Evolutionary conservation across 2,888 invertebrate genomes (phyloP).

Genomic region (Acrobasis consociella): DNA sequence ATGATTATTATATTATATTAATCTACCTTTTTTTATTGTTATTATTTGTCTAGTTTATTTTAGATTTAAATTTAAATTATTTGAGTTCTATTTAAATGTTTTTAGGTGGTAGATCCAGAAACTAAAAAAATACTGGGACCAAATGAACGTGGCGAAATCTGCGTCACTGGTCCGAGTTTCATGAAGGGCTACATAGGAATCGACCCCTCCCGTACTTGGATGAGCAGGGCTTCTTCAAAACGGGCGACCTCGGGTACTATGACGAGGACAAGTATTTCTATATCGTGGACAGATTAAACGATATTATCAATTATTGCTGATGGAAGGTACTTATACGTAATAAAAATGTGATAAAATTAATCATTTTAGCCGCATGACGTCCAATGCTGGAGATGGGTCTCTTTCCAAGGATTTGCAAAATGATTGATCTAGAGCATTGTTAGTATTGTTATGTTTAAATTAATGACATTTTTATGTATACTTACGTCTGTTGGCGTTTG

Average conservation of each 20-base stretch:
- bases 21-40: too few species aligned
- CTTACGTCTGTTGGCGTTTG: too few species aligned
- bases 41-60: too few species aligned
- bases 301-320: conserved; percentile 54
- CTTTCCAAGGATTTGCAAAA: too few species aligned
- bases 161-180: conserved; percentile 57
- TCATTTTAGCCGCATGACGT: too few species aligned
- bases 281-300: conserved; percentile 59
- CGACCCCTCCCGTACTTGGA: conserved; percentile 55
- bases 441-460: too few species aligned
- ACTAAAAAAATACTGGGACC: conserved; percentile 71
- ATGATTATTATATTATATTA: too few species aligned
- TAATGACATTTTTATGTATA: too few species aligned
- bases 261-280: conserved; percentile 60
- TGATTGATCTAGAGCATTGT: too few species aligned
- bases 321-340: conserved; percentile 47
- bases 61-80: too few species aligned
- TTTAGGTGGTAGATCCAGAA: conserved; percentile 65
- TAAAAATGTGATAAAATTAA: neutral
- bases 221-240: conserved; percentile 57
- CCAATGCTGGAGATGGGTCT: too few species aligned
- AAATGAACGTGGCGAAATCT: conserved; percentile 69
- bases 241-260: conserved; percentile 64
- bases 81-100: conserved; percentile 18
- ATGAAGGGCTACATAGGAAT: conserved; percentile 66